These are phyloP conservation scores for Oscheius myriophilus DNA, from an alignment of 2,888 invertebrate genomes.

Conservation along the genomic window DNA sequence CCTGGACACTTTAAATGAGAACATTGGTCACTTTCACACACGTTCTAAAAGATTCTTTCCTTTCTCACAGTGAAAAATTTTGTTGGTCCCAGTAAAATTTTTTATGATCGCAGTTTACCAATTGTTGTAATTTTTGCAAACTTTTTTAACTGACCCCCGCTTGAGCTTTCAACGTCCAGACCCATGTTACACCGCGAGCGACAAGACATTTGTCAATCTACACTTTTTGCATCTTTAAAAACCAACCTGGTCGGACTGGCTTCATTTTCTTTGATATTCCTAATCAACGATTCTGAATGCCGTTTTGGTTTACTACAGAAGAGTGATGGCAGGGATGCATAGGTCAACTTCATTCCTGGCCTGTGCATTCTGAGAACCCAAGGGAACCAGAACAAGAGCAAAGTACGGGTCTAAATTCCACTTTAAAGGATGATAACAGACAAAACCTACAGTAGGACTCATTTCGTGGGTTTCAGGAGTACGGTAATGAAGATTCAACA, in stretches of 20 bases:
- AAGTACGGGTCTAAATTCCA: slow-evolving; percentile 56
- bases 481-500: slow-evolving; percentile 70
- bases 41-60: no score
- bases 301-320: slow-evolving; percentile 63
- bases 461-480: slow-evolving; percentile 70
- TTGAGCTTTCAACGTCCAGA: no score
- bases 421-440: not conserved
- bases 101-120: no score
- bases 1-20: no score
- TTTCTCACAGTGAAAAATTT: no score
- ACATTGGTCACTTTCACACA: no score
- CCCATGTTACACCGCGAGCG: no score
- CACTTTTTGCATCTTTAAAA: not conserved
- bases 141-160: no score
- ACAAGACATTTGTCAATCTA: no score
- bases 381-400: slow-evolving; percentile 70
- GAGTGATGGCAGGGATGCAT: slow-evolving; percentile 63
- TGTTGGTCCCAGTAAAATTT: no score
- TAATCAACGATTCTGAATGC: slow-evolving; percentile 67
- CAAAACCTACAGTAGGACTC: slow-evolving; percentile 58
- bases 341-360: slow-evolving; percentile 63
- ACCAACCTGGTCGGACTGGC: slow-evolving; percentile 36
- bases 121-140: no score
- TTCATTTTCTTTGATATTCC: slow-evolving; percentile 67
- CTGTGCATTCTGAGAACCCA: slow-evolving; percentile 69